Evolutionary conservation across 2,797 vertebrate species (phyloP), one percentile per base, ranked within the genome.

Genomic region (Helarctos malayanus): DNA sequence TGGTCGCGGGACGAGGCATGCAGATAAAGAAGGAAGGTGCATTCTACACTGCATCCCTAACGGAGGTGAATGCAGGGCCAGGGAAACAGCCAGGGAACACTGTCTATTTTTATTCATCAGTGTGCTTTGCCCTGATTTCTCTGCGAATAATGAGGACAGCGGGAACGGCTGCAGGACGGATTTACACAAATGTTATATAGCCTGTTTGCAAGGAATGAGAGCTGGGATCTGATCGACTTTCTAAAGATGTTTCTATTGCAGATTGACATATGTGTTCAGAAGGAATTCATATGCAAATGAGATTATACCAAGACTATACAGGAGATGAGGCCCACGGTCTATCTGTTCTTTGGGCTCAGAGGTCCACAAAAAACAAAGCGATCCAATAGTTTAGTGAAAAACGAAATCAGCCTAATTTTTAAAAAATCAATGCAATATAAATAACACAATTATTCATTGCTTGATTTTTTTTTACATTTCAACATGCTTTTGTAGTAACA

Each of bases 71-170:
- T 25, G 78, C 87, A 92, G 56, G 83, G 75, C 87, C 96, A 98
- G n/a, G 87, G 97, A 93, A 97, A 92, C 80, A 98, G 97, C 57
- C 83, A 92, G 97, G 92, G 95, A 98, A 98, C 97, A 95, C 91
- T 91, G 78, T 98, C 99, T 99, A 99, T 99, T 99, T 99, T 99
- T 99, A 98, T 96, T 97, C 97, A 91, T 98, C 96, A 89, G 97
- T 81, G 49, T 97, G 97, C 97, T 98, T 97, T 99, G 98, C 98
- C 98, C 99, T 98, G 98, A 98, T 99, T 99, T 99, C 98, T 97
- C 89, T 96, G 89, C 15, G 12, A 10, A 97, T 98, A 99, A 99
- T 98, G 98, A 98, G 99, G 99, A 97, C 99, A 98, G 98, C 91
- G 92, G 0, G 92, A 98, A 97, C 82, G 92, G 96, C 94, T 97